Base-by-base conservation (phyloP, 2,113 vertebrate genomes). In the Hypomesus transpacificus region DNA sequence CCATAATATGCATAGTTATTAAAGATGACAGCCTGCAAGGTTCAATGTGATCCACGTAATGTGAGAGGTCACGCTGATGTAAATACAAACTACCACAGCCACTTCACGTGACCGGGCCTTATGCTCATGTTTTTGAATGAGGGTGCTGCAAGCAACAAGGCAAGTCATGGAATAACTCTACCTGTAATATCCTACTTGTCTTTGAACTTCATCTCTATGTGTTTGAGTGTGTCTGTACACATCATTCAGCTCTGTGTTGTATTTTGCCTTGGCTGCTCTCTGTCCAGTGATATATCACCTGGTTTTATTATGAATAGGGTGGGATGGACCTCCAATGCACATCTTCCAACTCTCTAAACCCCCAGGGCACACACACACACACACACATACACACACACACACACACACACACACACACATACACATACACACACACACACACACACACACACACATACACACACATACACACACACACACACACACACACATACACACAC, bases 401-500 rank as follows among this genome's bases (percentile, higher is more conserved):
- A 54, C 50, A 51, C 52, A 22, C 56, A 58, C 56, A 58, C 18
- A 4, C n/a, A 21, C 56, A 18, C 18, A 58, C 50, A 67, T 52
- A 18, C 51, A 54, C 66, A 28, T 4, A 28, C 66, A 54, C 31
- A 59, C 16, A 60, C 11, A 21, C 63, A 39, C 39, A 56, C 46
- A 51, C 50, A 51, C 52, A n/a, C 17, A 39, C 24, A 65, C 56
- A 54, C 51, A 71, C 39, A 67, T 18, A 5, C 18, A 58, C 50
- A 67, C 66, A 18, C 51, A 54, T 52, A n/a, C 63, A 51, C 39
- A 51, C 46, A 54, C 50, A 51, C 52, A 22, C 56, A 58, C 56
- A 58, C 18, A 4, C n/a, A 21, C 56, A 18, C 18, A 58, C 50
- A 67, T 52, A 18, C 51, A 54, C 66, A 28, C 14, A 28, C 66